phyloP scores from a whole-genome alignment of 2,113 vertebrate species.

The Bubo bubo region DNA sequence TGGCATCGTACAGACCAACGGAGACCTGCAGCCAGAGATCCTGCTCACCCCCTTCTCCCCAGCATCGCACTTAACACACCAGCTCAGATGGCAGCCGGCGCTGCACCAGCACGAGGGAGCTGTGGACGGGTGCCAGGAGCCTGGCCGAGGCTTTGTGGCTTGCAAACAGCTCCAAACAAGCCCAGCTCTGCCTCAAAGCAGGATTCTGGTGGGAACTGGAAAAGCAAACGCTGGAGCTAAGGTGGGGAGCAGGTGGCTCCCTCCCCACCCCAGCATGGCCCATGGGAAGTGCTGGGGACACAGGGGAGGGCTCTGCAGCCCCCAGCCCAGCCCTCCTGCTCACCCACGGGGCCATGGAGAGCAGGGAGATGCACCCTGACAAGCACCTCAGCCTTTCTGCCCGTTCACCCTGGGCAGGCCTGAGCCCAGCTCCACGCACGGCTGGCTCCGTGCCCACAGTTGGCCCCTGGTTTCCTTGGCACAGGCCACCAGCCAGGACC shows the following conservation, averaged over 20 bases:
- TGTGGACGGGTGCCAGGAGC: background rate
- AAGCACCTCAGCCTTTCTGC: background rate
- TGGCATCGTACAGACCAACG: fast-evolving
- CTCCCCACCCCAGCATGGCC: background rate
- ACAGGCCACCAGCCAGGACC: background rate
- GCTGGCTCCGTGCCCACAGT: background rate
- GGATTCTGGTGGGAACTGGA: background rate
- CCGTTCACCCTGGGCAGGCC: fast-evolving
- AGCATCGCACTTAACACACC: background rate
- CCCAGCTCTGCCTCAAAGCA: background rate
- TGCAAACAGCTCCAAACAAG: background rate
- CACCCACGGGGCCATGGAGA: fast-evolving
- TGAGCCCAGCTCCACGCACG: fast-evolving
- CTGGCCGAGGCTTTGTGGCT: background rate
- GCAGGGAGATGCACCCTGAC: background rate
- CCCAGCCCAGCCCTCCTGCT: background rate
- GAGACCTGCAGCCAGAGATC: background rate
- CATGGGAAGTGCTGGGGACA: background rate
- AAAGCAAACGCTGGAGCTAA: background rate
- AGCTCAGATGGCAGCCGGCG: background rate
- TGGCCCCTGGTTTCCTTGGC: background rate
- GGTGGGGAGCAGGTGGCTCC: background rate
- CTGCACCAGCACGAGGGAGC: background rate
- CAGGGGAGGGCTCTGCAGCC: background rate
- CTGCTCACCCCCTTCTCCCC: background rate